A percentile compares a stretch with the other conserved stretches of the same genome.
These are phyloP conservation scores for Oxytorus armatus DNA, from an alignment of 2,888 invertebrate species.

Conservation along the genomic window DNA sequence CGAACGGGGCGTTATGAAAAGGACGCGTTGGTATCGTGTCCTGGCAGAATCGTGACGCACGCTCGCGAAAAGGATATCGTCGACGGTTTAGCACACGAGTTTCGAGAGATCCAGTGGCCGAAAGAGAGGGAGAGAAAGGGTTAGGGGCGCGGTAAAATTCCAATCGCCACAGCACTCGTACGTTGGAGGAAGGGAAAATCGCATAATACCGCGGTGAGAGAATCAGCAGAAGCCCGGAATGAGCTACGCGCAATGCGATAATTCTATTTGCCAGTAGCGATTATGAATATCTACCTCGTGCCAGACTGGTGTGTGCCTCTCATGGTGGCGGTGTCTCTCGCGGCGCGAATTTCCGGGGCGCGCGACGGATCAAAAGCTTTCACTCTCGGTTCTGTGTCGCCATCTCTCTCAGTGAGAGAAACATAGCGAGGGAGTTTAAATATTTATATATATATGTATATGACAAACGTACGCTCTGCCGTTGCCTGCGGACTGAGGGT, in stretches of 20 bases:
- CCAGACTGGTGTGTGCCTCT: constrained; percentile 74
- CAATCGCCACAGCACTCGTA: not conserved
- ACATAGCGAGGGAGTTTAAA: constrained; percentile 17
- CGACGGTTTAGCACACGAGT: constrained; percentile 51
- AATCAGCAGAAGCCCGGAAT: constrained; percentile 61
- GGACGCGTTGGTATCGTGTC: constrained; percentile 72
- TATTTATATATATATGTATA: constrained; percentile 19
- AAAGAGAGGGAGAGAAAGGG: constrained; percentile 17
- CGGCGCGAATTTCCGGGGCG: constrained; percentile 76
- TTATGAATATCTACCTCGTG: constrained; percentile 83
- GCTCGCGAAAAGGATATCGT: constrained; percentile 73
- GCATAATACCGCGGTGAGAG: constrained; percentile 61
- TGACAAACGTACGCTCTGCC: constrained; percentile 20
- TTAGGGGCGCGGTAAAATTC: constrained; percentile 35
- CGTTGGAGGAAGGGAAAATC: constrained; percentile 45
- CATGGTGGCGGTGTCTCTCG: constrained; percentile 23
- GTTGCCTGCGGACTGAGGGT: constrained; percentile 75
- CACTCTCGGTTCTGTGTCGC: constrained; percentile 65
- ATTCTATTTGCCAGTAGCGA: constrained; percentile 83
- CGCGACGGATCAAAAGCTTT: constrained; percentile 76
- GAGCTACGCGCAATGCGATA: constrained; percentile 80
- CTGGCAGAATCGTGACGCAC: constrained; percentile 69
- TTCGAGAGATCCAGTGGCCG: not conserved
- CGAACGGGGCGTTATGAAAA: not conserved
- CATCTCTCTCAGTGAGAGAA: constrained; percentile 45